phyloP scores from a whole-genome alignment of 1,140 invertebrate genomes.

The Wasmannia auropunctata region DNA sequence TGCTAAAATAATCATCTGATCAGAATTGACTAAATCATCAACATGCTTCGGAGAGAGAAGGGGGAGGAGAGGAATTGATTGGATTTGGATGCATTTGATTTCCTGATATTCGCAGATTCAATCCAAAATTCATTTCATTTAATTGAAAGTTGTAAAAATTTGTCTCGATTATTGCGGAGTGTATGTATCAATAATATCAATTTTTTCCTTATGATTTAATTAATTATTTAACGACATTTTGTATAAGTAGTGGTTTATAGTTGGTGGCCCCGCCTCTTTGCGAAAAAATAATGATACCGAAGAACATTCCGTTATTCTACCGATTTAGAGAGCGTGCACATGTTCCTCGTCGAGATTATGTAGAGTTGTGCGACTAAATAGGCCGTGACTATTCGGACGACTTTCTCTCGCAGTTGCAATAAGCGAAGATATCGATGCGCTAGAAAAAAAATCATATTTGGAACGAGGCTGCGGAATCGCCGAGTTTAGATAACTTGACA shows the following conservation, averaged over 20 bases:
- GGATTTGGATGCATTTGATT: not conserved
- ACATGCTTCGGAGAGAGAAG: too few relatives aligned
- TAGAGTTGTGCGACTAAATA: constrained; percentile 75
- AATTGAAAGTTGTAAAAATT: not conserved
- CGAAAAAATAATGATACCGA: not conserved
- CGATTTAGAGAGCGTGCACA: constrained; percentile 55
- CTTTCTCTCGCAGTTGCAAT: constrained; percentile 76
- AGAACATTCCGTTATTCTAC: constrained; percentile 29
- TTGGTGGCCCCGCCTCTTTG: not conserved
- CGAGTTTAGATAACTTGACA: not conserved
- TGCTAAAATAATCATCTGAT: not conserved
- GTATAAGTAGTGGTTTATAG: not conserved
- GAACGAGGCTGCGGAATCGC: not conserved
- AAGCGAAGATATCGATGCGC: constrained; percentile 56
- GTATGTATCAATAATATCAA: too few relatives aligned
- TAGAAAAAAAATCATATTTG: constrained; percentile 58
- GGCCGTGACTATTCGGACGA: constrained; percentile 79
- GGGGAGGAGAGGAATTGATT: too few relatives aligned
- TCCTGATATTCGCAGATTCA: not conserved
- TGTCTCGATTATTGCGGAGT: not conserved
- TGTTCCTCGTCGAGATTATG: constrained; percentile 50
- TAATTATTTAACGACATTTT: not conserved
- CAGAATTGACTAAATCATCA: not conserved
- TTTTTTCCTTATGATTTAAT: not conserved
- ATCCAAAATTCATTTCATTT: not conserved